These are phyloP conservation scores for Amphiura filiformis DNA, from an alignment of 35 echinoderm and acorn worm genomes.

Conservation along the genomic window DNA sequence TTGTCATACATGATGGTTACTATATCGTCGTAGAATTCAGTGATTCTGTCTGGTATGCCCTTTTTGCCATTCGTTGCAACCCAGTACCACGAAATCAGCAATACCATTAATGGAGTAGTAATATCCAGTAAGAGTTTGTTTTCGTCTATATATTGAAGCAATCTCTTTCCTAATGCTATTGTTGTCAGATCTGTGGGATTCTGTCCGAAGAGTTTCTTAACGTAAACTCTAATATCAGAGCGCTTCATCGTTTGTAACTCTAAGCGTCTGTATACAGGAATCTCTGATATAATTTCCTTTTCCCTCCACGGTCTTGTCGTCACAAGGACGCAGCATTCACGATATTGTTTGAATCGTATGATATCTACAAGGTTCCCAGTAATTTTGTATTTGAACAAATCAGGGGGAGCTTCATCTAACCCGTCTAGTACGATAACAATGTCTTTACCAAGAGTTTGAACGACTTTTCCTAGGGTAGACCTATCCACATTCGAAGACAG, in stretches of 20 bases:
- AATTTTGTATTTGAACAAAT: neutral
- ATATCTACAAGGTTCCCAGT: neutral
- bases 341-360: neutral
- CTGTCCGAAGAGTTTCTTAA: too few species aligned
- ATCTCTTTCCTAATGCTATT: too few species aligned
- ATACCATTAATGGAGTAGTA: too few species aligned
- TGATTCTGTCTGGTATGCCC: neutral
- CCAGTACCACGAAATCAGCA: too few species aligned
- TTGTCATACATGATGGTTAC: too few species aligned
- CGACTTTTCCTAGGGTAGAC: neutral
- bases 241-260: neutral
- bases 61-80: too few species aligned
- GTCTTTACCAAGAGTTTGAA: neutral
- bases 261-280: neutral
- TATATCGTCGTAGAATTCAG: too few species aligned
- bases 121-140: too few species aligned
- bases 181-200: neutral
- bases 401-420: neutral
- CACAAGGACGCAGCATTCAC: neutral
- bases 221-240: neutral
- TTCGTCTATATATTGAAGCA: too few species aligned
- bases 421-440: neutral
- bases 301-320: neutral
- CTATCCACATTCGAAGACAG: neutral
- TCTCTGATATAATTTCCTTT: neutral